Evolutionary conservation across 1,140 invertebrate genomes (phyloP), one percentile per base, ranked within the genome.

Genomic region (Drosophila repleta): DNA sequence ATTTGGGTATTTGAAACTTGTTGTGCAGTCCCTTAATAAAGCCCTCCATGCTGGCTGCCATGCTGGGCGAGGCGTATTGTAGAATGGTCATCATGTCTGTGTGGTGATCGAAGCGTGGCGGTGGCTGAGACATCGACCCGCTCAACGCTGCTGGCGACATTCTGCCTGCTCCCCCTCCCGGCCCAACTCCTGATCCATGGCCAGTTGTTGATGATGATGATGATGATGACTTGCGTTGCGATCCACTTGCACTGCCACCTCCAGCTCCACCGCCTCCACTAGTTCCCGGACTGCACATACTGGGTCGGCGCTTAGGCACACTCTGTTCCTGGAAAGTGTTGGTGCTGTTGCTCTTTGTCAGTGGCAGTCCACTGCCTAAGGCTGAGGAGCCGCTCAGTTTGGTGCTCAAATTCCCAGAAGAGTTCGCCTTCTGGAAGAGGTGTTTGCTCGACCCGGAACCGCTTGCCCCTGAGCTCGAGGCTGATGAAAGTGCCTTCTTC

Each of bases 1-100:
- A 85, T 92, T 97, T 97, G 0, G 96, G 96, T 81, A 97, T 97
- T 92, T 97, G 96, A 93, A 96, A 97, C 83, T 96, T 97, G 1
- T 96, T 96, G 82, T 97, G 96, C 7, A 97, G 90, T 17, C 95
- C 94, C 76, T 96, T 96, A 45, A 96, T 96, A 15, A 96, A 91
- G 13, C 95, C 95, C 81, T 96, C 95, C 69, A 96, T 88, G 58
- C 69, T 94, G 32, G 89, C 79, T 1, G 84, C 76, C 89, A 90
- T 90, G 24, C 66, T 76, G 17, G 90, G 84, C 10, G 87, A 90
- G 1, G 90, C 89, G 61, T 91, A 90, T 21, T 90, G 87, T 3
- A 91, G 69, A 29, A 91, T 91, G 67, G 90, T 91, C 87, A 91
- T 84, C 81, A 91, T 90, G 52, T 91, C 90, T 0, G 83, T 87